Evolutionary conservation across 2,888 invertebrate species (phyloP).

Genomic region (Antitype chi): DNA sequence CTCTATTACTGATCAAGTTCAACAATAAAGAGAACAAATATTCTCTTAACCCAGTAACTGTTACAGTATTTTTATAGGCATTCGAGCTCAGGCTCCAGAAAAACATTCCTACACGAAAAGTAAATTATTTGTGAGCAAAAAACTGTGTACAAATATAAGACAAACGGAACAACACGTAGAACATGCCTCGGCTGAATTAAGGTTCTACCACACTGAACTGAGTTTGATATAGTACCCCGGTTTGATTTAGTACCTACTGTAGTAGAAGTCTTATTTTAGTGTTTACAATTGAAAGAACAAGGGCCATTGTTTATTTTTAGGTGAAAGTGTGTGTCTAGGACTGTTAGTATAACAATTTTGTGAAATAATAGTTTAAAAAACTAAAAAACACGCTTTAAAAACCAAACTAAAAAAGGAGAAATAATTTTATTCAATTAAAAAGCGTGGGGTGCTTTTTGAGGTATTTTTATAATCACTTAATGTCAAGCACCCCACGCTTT

Average conservation of each 20-base stretch:
- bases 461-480: too few relatives aligned
- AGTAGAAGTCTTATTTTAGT: background rate
- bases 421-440: too few relatives aligned
- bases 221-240: background rate
- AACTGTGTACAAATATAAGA: conserved; percentile 50
- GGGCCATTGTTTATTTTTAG: background rate
- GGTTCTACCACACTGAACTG: conserved; percentile 21
- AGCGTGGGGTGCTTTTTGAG: too few relatives aligned
- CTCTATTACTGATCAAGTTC: conserved; percentile 5
- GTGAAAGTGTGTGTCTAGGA: background rate
- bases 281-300: background rate
- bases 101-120: conserved; percentile 56
- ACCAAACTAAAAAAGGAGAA: too few relatives aligned
- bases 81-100: conserved; percentile 38
- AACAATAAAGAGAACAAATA: conserved; percentile 21
- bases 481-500: too few relatives aligned
- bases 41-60: conserved; percentile 30
- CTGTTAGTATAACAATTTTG: background rate
- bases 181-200: conserved; percentile 35
- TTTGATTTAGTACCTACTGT: conserved; percentile 6
- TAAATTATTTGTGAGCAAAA: conserved; percentile 61
- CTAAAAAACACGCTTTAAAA: too few relatives aligned
- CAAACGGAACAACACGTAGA: conserved; percentile 46
- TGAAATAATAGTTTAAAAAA: too few relatives aligned
- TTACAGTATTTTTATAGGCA: conserved; percentile 44